Conservation (phyloP, 2,888 invertebrate species). For the Sarcophaga caerulescens region DNA sequence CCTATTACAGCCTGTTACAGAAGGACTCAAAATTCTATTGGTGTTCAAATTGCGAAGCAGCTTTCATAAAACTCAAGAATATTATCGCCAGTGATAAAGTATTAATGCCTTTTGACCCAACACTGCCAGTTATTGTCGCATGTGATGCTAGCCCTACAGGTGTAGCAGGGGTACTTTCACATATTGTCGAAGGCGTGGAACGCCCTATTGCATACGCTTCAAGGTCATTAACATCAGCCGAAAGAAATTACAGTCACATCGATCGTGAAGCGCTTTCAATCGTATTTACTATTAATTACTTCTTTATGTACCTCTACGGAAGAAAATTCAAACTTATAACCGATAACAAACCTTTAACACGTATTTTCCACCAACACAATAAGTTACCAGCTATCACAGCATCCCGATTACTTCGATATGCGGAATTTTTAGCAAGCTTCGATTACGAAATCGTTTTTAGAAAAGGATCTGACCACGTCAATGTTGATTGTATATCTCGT, state of each 20-base stretch:
- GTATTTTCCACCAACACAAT: constrained; percentile 49
- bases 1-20: constrained; percentile 23
- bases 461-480: constrained; percentile 16
- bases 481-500: not conserved
- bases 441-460: constrained; percentile 48
- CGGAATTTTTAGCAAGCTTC: constrained; percentile 33
- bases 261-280: no score
- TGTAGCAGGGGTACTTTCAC: no score
- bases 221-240: no score
- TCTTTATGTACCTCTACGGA: not conserved
- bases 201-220: no score
- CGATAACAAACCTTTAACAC: no score
- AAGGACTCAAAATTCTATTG: constrained; percentile 38
- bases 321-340: no score
- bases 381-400: constrained; percentile 27
- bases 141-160: no score
- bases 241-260: no score
- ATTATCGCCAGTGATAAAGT: not conserved
- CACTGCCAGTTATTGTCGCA: no score
- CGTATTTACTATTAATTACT: not conserved
- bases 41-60: constrained; percentile 48
- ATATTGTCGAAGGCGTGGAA: no score
- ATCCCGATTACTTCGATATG: constrained; percentile 44
- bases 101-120: no score
- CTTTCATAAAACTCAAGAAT: constrained; percentile 56